Conservation (phyloP, 1,140 invertebrate genomes). For the Heterodera carotae region DNA sequence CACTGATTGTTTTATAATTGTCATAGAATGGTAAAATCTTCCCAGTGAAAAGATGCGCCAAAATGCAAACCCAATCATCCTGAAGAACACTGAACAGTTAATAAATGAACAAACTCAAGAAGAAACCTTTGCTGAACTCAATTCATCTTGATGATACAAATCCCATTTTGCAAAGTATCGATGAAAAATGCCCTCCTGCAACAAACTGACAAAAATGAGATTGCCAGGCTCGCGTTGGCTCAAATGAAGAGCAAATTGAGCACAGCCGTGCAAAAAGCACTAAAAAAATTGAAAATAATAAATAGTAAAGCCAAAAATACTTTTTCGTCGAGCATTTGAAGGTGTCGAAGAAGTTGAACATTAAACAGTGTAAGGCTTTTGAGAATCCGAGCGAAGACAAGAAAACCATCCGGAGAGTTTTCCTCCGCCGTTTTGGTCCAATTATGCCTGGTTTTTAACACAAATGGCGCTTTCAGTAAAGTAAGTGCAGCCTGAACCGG, state of each 20-base stretch:
- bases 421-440: not conserved
- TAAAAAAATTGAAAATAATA: slow-evolving; percentile 29
- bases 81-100: slow-evolving; percentile 29
- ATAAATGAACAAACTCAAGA: not conserved
- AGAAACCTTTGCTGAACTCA: slow-evolving; percentile 10
- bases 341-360: slow-evolving; percentile 55
- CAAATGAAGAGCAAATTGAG: slow-evolving; percentile 57
- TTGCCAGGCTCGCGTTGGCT: slow-evolving; percentile 58
- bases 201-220: slow-evolving; percentile 57
- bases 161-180: slow-evolving; percentile 40
- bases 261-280: slow-evolving; percentile 56
- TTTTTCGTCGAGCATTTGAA: slow-evolving; percentile 58
- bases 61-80: slow-evolving; percentile 45
- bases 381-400: slow-evolving; percentile 47
- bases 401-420: slow-evolving; percentile 16
- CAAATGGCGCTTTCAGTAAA: slow-evolving; percentile 55
- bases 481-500: slow-evolving; percentile 53
- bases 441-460: slow-evolving; percentile 47
- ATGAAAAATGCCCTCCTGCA: slow-evolving; percentile 59
- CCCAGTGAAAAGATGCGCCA: slow-evolving; percentile 60
- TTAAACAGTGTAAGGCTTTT: slow-evolving; percentile 56
- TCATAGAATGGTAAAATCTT: slow-evolving; percentile 41
- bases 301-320: slow-evolving; percentile 24
- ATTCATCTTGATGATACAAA: slow-evolving; percentile 25
- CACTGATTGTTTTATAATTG: slow-evolving; percentile 23